Base-by-base conservation (phyloP, 2,888 invertebrate genomes). In the Sussaba pulchella region DNA sequence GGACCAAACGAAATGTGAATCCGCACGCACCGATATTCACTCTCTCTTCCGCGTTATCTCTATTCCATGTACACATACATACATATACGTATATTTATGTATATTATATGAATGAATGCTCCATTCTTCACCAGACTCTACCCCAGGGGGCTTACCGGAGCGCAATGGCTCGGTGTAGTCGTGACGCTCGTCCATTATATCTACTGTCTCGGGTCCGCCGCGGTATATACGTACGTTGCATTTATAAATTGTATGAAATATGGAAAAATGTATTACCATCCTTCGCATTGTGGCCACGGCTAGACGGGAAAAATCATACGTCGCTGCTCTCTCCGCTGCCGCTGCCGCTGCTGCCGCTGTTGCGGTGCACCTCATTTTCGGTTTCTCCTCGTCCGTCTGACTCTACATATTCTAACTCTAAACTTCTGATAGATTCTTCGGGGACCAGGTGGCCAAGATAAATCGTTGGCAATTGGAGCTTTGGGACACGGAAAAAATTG, bases 231-330 rank as follows among this genome's bases (percentile, higher is more conserved):
- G 41, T 21, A 63, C 66, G 72, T 76, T 72, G 72, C 76, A 80
- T 80, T 80, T 76, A 80, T 80, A 72, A 80, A 80, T 80, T 80
- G 71, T 71, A 72, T 76, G 80, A 80, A 80, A 76, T 72, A 80
- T 76, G 80, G 80, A 76, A 80, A 80, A 80, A 76, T 72, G 76
- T 80, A 76, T 76, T 72, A 80, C 76, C 76, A 80, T 80, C 54
- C 31, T 45, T 31, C 21, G 61, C 41, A 61, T 61, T 67, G 67
- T 41, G 63, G 61, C 31, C 45, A 47, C 39, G 31, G 39, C 19
- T 61, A 24, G 39, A 39, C 21, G 39, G 19, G 41, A 39, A 43
- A 43, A 61, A 36, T 61, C 31, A 57, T 57, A 57, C 57, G 31
- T 14, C n/a, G 57, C 57, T 14, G 43, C 43, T 6, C 10, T 12